Conservation (phyloP, 2,888 invertebrate genomes). For the Eueremaeus valkanovi region DNA sequence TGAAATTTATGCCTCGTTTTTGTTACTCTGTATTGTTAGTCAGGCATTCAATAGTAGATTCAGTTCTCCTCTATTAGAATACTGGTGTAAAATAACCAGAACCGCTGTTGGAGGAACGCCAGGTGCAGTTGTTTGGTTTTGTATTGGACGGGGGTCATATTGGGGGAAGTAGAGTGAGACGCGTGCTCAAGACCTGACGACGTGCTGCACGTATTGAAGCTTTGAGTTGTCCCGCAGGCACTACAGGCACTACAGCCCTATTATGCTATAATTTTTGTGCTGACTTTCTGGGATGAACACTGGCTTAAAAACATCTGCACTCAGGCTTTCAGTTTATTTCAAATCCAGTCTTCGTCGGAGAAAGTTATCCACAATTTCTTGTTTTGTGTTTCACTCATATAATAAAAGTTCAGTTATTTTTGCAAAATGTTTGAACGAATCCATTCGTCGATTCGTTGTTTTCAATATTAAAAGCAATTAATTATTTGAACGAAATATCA, state of each 20-base stretch:
- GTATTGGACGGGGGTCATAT: background rate
- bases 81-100: conserved; percentile 11
- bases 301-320: conserved; percentile 32
- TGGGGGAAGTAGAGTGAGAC: background rate
- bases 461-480: too few relatives aligned
- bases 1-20: conserved; percentile 26
- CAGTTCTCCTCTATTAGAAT: background rate
- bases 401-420: background rate
- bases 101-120: conserved; percentile 5
- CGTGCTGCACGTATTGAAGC: conserved; percentile 31
- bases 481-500: background rate
- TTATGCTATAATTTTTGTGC: too few relatives aligned
- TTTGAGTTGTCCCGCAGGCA: conserved; percentile 22
- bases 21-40: conserved; percentile 4
- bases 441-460: too few relatives aligned
- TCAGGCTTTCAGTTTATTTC: background rate
- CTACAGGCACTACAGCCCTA: background rate
- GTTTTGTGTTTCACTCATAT: background rate
- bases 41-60: background rate
- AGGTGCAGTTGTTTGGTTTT: conserved; percentile 36
- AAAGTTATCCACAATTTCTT: conserved; percentile 15
- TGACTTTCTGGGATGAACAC: background rate
- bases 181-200: conserved; percentile 32
- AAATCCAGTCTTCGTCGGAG: background rate
- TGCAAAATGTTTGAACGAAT: too few relatives aligned